Percentiles rank a stretch among this genome's conserved stretches.
These are phyloP conservation scores for Papilio gigon DNA, from an alignment of 2,888 invertebrate species.

Conservation along the genomic window DNA sequence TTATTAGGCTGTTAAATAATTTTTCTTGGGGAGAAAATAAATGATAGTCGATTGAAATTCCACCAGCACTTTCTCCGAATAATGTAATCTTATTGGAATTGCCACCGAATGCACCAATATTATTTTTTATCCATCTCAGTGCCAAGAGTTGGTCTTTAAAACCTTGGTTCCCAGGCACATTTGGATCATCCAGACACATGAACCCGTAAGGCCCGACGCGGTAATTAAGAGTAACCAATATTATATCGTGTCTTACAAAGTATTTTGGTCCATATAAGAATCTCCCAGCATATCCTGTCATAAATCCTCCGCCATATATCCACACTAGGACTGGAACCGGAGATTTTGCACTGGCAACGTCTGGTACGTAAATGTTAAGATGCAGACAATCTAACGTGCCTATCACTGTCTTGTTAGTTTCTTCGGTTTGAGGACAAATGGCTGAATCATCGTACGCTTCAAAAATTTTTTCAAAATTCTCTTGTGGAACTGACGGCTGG, in stretches of 20 bases:
- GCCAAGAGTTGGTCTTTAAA: constrained; percentile 54
- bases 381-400: constrained; percentile 81
- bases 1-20: constrained; percentile 51
- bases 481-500: constrained; percentile 52
- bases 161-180: constrained; percentile 57
- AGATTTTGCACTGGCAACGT: constrained; percentile 45
- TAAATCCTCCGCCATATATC: constrained; percentile 66
- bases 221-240: constrained; percentile 55
- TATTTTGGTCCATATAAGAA: constrained; percentile 54
- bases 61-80: constrained; percentile 54
- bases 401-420: constrained; percentile 51
- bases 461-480: constrained; percentile 54
- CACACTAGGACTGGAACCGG: constrained; percentile 62
- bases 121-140: constrained; percentile 53
- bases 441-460: constrained; percentile 55
- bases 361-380: constrained; percentile 83
- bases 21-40: constrained; percentile 48
- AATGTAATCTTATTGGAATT: constrained; percentile 51
- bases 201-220: constrained; percentile 55
- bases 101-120: constrained; percentile 54
- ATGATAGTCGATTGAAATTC: constrained; percentile 49
- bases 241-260: constrained; percentile 48
- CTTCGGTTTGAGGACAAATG: constrained; percentile 60
- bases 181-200: constrained; percentile 50
- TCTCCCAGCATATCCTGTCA: constrained; percentile 57